phyloP scores from a whole-genome alignment of 1,140 invertebrate genomes.

The Atta colombica region DNA sequence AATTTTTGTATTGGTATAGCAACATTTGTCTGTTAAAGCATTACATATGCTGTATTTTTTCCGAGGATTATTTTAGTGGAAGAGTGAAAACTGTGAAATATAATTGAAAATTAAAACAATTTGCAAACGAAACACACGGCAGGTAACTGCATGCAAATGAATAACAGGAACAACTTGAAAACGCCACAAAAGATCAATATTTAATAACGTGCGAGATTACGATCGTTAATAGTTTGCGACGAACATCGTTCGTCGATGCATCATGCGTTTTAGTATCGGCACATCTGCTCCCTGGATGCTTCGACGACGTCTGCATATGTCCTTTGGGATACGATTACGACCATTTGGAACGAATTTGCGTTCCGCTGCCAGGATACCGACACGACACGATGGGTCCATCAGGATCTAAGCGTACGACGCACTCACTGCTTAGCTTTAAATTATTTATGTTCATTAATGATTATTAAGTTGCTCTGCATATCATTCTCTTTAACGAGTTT shows the following conservation, averaged over 20 bases:
- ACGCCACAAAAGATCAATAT: background rate
- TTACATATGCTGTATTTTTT: background rate
- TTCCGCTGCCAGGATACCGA: constrained; percentile 79
- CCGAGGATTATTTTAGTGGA: constrained; percentile 20
- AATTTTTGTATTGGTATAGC: no score
- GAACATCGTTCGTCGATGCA: constrained; percentile 71
- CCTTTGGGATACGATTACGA: constrained; percentile 85
- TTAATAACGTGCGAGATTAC: constrained; percentile 17
- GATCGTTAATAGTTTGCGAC: constrained; percentile 62
- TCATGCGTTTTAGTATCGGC: constrained; percentile 84
- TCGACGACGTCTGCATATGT: constrained; percentile 85
- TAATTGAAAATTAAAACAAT: constrained; percentile 18
- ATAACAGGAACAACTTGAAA: constrained; percentile 39
- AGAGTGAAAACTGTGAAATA: constrained; percentile 3
- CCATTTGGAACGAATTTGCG: constrained; percentile 81
- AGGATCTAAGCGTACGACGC: constrained; percentile 84
- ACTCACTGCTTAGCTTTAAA: constrained; percentile 78
- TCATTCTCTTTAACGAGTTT: constrained; percentile 52
- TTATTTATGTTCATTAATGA: constrained; percentile 64
- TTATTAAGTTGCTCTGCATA: background rate
- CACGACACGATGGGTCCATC: constrained; percentile 86
- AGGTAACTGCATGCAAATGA: constrained; percentile 62
- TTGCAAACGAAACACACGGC: background rate
- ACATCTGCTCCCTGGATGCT: constrained; percentile 85
- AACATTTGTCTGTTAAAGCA: background rate